Base-by-base conservation (phyloP, 2,888 invertebrate genomes). In the Drosophila koepferae region DNA sequence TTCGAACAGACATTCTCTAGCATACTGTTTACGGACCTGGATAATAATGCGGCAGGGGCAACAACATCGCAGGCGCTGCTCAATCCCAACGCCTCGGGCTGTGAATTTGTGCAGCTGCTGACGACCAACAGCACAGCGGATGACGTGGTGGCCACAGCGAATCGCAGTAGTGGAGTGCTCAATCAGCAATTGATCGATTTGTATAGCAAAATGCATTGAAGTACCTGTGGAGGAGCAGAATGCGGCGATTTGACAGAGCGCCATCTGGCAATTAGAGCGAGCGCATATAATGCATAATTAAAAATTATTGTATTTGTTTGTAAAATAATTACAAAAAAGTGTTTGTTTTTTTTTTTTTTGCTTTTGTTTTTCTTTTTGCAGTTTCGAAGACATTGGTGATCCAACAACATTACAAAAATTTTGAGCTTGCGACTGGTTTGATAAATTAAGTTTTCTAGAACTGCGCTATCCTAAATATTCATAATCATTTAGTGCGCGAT, bases 1-100 rank as follows among this genome's bases (percentile, higher is more conserved):
- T 90, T 88, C 23, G 92, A 91, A 62, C 87, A 91, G 65, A 87
- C 90, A 48, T 73, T 91, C 34, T 90, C 90, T 18, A 85, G 86
- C 54, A 88, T 89, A 6, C 61, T 91, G 2, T 91, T 91, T 20
- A 73, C 82, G 18, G 91, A 91, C 36, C 61, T 86, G 54, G 90
- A 88, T 48, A 80, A 76, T 1, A 84, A 71, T 65, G 54, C 38
- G 36, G 38, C 36, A 1, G 40, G 16, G 4, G 23, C 38, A 40
- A 6, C 65, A 58, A 51, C 54, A 5, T 36, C 66, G 2, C 70
- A 59, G 36, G 14, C 38, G 1, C 43, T 60, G 23, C 44, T 44
- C 9, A 44, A 49, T 40, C 31, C 79, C 18, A 74, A 60, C 40
- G 68, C 74, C 40, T 66, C 72, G 0, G 82, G 76, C 12, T 89